Evolutionary conservation across 53 echinoderm and acorn worm genomes (phyloP), one percentile per base, ranked within the genome.

Genomic region (Stichopus horrens): DNA sequence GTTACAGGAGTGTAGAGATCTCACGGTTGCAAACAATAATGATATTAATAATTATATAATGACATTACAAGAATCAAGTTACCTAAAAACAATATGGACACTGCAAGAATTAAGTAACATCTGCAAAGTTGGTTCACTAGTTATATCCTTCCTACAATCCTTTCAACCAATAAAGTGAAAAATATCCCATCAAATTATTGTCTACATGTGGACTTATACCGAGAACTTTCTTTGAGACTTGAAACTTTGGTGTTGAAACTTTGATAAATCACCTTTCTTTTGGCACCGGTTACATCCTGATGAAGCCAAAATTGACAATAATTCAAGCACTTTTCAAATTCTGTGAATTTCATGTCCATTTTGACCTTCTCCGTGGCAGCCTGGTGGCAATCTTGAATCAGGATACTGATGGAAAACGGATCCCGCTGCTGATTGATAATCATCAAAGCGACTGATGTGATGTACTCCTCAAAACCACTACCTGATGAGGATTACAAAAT

Each of bases 391-490:
- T 90, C 88, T 88, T 90, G 86, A 8, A 93, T 57, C 75, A 92
- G 86, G 13, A 90, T 53, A 74, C 93, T 90, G n/a, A 90, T 65
- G 13, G 90, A 77, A 53, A 86, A 8, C 6, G 93, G 93, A 22
- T 88, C 77, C 57, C 86, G 84, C 71, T 93, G 93, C 16, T 88
- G 83, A 57, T 93, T 88, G 7, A 93, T 60, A 19, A 93, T 86
- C n/a, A 83, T 90, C 73, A 84, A 57, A 7, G 86, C 58, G 10
- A 93, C 93, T 16, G 65, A 59, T 11, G 88, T 84, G 4, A 93
- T 18, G 76, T 93, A 93, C 7, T 55, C 19, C 71, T 71, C 71
- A 14, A 71, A 71, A 71, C 71, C 85, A 21, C 89, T 77, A 37
- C 37, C 37, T 37, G 59, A 59, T 59, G 59, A 11, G 16, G 83